phyloP scores from a whole-genome alignment of 2,888 invertebrate species.

The Catocala nupta region DNA sequence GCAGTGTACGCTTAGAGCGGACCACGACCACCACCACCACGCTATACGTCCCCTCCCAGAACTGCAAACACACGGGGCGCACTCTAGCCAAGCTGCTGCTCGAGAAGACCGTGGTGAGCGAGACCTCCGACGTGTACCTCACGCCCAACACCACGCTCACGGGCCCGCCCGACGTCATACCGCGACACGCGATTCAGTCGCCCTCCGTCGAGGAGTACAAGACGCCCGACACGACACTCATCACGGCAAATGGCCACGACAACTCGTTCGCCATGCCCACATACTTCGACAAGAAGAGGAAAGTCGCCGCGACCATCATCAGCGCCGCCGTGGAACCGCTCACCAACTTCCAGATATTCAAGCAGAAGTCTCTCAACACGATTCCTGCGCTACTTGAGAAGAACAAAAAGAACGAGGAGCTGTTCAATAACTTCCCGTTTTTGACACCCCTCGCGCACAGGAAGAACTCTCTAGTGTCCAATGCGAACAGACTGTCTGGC shows the following conservation, averaged over 20 bases:
- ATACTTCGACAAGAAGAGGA: conserved; percentile 80
- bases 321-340: conserved; percentile 74
- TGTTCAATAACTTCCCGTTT: conserved; percentile 87
- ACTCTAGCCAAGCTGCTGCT: conserved; percentile 69
- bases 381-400: conserved; percentile 77
- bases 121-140: conserved; percentile 70
- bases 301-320: conserved; percentile 67
- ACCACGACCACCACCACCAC: conserved; percentile 61
- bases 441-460: conserved; percentile 88
- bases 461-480: conserved; percentile 76
- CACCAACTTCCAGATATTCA: conserved; percentile 80
- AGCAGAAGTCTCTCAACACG: conserved; percentile 83
- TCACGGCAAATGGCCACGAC: conserved; percentile 57
- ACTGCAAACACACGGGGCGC: conserved; percentile 63
- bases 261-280: conserved; percentile 79
- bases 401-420: conserved; percentile 72
- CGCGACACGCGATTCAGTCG: conserved; percentile 63
- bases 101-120: conserved; percentile 62
- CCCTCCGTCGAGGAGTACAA: conserved; percentile 67
- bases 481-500: conserved; percentile 73
- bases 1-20: conserved; percentile 71
- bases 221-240: conserved; percentile 70
- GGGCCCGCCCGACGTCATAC: conserved; percentile 75
- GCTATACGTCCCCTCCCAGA: conserved; percentile 60
- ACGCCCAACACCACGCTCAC: conserved; percentile 74